Conservation (phyloP, 64 coral and sea anemone genomes). For the Hydrozoanthus tunicans region DNA sequence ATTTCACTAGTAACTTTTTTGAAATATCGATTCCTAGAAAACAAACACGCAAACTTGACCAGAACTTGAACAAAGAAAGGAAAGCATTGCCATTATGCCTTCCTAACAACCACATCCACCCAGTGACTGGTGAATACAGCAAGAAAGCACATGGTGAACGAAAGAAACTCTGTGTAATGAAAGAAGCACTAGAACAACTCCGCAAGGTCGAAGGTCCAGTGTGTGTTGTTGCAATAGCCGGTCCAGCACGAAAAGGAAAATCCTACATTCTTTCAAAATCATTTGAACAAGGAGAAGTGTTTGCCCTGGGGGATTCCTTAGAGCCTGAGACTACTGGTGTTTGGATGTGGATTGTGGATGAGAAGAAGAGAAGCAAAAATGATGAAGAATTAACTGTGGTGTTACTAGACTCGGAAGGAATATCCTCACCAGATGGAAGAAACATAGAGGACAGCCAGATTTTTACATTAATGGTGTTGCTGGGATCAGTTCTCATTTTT, state of each 20-base stretch:
- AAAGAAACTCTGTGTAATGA: neutral
- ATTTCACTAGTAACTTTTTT: too few relatives aligned
- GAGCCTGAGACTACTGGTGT: conserved; percentile 24
- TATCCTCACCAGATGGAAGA: neutral
- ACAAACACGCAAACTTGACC: too few relatives aligned
- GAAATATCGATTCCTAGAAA: too few relatives aligned
- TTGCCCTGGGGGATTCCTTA: neutral
- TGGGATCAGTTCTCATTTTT: conserved; percentile 30
- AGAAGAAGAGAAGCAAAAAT: neutral
- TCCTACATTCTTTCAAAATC: conserved; percentile 25
- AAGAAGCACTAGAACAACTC: neutral
- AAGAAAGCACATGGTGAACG: neutral
- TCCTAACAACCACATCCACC: neutral
- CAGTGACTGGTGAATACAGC: neutral
- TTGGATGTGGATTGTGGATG: conserved; percentile 36
- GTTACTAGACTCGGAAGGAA: conserved; percentile 41
- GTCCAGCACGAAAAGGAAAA: conserved; percentile 22
- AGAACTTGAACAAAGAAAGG: neutral
- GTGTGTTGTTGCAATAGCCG: conserved; percentile 33
- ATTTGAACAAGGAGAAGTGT: conserved; percentile 20
- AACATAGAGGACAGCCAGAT: neutral
- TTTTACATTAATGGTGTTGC: conserved; percentile 15
- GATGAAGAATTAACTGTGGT: neutral
- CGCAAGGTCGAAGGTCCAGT: conserved; percentile 8
- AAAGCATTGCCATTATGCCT: neutral